Evolutionary conservation across 2,888 invertebrate genomes (phyloP).

Genomic region (Meteorus colon): DNA sequence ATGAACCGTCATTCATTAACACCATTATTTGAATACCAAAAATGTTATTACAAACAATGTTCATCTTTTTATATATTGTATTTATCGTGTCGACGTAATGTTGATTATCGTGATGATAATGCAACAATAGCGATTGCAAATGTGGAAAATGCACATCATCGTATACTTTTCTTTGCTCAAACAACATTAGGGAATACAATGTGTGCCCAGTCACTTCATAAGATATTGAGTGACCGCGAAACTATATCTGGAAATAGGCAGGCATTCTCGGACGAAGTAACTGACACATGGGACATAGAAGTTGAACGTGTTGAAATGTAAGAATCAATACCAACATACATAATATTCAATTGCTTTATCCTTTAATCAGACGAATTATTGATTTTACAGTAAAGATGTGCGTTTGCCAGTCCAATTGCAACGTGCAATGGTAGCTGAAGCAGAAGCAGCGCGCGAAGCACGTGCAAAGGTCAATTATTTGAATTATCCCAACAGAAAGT

Average conservation of each 20-base stretch:
- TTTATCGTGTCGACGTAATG: slow-evolving; percentile 88
- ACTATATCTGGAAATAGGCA: slow-evolving; percentile 93
- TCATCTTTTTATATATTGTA: too few species aligned
- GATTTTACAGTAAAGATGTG: slow-evolving; percentile 87
- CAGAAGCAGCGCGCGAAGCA: slow-evolving; percentile 94
- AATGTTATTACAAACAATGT: too few species aligned
- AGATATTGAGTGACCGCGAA: slow-evolving; percentile 96
- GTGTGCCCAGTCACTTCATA: slow-evolving; percentile 96
- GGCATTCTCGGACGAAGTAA: slow-evolving; percentile 89
- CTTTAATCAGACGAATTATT: slow-evolving; percentile 14
- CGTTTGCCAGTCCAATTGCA: slow-evolving; percentile 93
- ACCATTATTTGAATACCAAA: too few species aligned
- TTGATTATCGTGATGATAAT: slow-evolving; percentile 95
- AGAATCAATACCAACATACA: slow-evolving; percentile 72
- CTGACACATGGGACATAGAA: slow-evolving; percentile 95
- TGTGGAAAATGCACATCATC: slow-evolving; percentile 98
- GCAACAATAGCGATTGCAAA: slow-evolving; percentile 98
- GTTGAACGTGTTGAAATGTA: slow-evolving; percentile 98
- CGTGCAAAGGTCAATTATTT: slow-evolving; percentile 81
- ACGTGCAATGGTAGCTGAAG: slow-evolving; percentile 96
- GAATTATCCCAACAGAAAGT: background rate
- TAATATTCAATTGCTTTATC: slow-evolving; percentile 21
- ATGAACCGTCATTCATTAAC: too few species aligned
- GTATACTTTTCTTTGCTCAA: slow-evolving; percentile 92
- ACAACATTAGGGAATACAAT: slow-evolving; percentile 96